A percentile compares a stretch with the other conserved stretches of the same genome.
phyloP scores from a whole-genome alignment of 2,888 invertebrate species.

The Petrophora chlorosata region DNA sequence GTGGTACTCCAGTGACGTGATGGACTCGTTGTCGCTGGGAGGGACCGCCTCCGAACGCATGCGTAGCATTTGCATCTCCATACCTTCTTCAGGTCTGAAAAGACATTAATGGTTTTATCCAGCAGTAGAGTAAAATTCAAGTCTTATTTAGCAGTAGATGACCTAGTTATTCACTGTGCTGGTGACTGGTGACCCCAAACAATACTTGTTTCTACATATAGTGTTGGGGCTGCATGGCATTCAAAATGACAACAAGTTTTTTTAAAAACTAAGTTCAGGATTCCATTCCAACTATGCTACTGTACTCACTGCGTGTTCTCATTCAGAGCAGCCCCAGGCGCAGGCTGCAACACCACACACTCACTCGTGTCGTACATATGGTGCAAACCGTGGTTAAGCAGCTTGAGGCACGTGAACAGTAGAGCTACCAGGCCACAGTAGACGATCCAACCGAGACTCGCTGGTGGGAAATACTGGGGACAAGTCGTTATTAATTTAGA shows the following conservation, averaged over 20 bases:
- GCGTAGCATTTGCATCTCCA: slow-evolving; percentile 90
- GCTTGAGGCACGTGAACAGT: slow-evolving; percentile 92
- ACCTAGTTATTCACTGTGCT: no score
- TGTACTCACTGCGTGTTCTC: slow-evolving; percentile 74
- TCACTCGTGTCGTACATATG: slow-evolving; percentile 98
- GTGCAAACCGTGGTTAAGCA: slow-evolving; percentile 94
- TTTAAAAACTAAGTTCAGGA: no score
- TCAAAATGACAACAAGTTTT: no score
- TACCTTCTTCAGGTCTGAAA: slow-evolving; percentile 89
- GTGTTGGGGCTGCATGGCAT: no score
- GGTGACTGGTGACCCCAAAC: no score
- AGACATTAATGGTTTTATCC: neutral
- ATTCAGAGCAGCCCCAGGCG: slow-evolving; percentile 34
- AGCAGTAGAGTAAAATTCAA: no score
- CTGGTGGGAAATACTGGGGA: slow-evolving; percentile 92
- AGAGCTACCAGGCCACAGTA: slow-evolving; percentile 93
- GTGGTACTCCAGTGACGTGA: slow-evolving; percentile 86
- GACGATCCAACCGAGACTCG: slow-evolving; percentile 91
- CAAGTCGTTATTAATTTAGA: no score
- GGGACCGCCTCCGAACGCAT: slow-evolving; percentile 65
- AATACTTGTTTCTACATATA: no score
- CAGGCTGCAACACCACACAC: slow-evolving; percentile 82
- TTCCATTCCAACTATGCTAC: no score
- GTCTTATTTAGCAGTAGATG: no score
- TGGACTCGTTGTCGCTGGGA: slow-evolving; percentile 85